Evolutionary conservation across 2,888 invertebrate species (phyloP).

Genomic region (Oxystoma pomonae): DNA sequence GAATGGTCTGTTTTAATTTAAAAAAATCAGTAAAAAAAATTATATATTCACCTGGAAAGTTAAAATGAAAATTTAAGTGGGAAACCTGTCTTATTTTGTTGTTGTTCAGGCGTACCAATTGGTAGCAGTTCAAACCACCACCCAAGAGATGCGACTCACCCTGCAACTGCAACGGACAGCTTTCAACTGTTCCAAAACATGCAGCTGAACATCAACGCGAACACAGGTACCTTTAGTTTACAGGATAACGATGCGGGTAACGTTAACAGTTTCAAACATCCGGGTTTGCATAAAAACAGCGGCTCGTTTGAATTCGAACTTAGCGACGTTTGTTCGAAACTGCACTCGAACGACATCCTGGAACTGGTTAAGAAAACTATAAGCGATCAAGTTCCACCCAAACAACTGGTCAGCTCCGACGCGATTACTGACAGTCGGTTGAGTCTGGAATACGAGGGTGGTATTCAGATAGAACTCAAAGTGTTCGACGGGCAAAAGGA

Average conservation of each 20-base stretch:
- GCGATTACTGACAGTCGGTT: conserved; percentile 39
- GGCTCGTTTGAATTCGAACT: conserved; percentile 67
- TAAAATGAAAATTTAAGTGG: too few relatives aligned
- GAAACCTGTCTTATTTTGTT: too few relatives aligned
- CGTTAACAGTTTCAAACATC: conserved; percentile 7
- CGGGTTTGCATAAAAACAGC: conserved; percentile 41
- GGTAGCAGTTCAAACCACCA: not conserved
- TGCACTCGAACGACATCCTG: conserved; percentile 75
- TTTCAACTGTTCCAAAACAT: conserved; percentile 44
- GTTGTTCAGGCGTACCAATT: too few relatives aligned
- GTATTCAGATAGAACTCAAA: conserved; percentile 80
- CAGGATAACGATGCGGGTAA: not conserved
- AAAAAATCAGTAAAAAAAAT: too few relatives aligned
- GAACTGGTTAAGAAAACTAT: conserved; percentile 76
- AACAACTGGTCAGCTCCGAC: conserved; percentile 52
- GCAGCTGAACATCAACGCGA: conserved; percentile 28
- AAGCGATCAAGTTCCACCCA: conserved; percentile 72
- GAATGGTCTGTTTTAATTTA: too few relatives aligned
- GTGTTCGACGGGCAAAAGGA: conserved; percentile 66
- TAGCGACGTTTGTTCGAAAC: conserved; percentile 73
- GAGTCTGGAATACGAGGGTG: conserved; percentile 55
- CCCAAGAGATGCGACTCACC: not conserved
- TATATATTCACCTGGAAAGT: too few relatives aligned
- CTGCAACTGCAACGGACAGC: conserved; percentile 28
- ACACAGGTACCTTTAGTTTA: not conserved